phyloP scores from a whole-genome alignment of 1,140 invertebrate genomes.

The Megathymus violae region DNA sequence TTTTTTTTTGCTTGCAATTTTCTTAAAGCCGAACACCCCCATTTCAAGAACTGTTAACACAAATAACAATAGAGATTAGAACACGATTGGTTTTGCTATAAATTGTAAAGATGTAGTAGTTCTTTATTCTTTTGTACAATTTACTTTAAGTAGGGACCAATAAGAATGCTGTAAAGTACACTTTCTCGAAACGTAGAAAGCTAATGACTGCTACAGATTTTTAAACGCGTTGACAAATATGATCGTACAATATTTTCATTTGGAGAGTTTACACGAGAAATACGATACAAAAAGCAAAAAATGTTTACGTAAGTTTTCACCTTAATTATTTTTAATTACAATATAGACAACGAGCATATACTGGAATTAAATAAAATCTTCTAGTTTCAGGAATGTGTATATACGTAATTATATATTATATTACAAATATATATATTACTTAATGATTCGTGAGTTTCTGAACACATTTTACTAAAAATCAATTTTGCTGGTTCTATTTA shows the following conservation, averaged over 20 bases:
- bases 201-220: constrained; percentile 28
- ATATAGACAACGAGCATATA: too few relatives aligned
- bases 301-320: not conserved
- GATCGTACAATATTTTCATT: constrained; percentile 23
- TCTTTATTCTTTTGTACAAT: not conserved
- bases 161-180: constrained; percentile 5
- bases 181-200: constrained; percentile 27
- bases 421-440: too few relatives aligned
- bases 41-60: too few relatives aligned
- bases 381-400: too few relatives aligned
- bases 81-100: not conserved
- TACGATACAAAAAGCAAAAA: not conserved
- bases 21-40: too few relatives aligned
- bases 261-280: constrained; percentile 17
- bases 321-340: not conserved
- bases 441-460: too few relatives aligned
- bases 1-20: not conserved
- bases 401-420: too few relatives aligned
- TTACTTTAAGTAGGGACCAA: not conserved
- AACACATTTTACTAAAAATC: too few relatives aligned
- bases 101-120: not conserved
- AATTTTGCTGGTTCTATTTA: too few relatives aligned
- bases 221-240: constrained; percentile 25
- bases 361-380: too few relatives aligned
- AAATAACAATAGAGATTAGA: not conserved